Evolutionary conservation across 2,113 vertebrate species (phyloP), one percentile per base, ranked within the genome.

Genomic region (Acrocephalus arundinaceus): DNA sequence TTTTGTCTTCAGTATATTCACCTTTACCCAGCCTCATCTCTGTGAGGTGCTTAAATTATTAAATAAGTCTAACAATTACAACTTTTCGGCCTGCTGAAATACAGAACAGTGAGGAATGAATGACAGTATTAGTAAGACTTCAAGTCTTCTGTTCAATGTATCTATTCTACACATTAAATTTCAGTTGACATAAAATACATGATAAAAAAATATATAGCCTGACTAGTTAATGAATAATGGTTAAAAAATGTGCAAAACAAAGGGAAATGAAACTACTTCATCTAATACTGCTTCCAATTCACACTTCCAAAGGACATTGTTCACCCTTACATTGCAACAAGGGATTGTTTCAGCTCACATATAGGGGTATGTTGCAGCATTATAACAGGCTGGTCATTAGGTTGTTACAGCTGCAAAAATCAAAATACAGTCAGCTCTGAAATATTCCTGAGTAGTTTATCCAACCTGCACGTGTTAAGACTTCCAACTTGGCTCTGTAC

Each of bases 401-500:
- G 39, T 88, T 93, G 63, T 80, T 67, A 86, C 23, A 92, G 83
- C 59, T 86, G 89, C 43, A 89, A 55, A 81, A 89, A 70, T 86
- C 59, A 74, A 86, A 88, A 90, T 62, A 73, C 35, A 86, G 67
- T 66, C 55, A 93, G 28, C 33, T 81, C 61, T 78, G 57, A 93
- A 58, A 59, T 63, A 84, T 43, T 39, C 84, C 30, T 63, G 31
- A 73, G n/a, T 54, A 61, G 28, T 57, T 88, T 80, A 77, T 80
- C 59, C 61, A 89, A 39, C 43, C 11, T 55, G 37, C n/a, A 79
- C 0, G 1, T 20, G 14, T 77, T 55, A 89, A 81, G 51, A 43
- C 51, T 86, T 90, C 37, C 63, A 92, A 0, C 31, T 62, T 96
- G 85, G 39, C 54, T 81, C 51, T 51, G 37, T 45, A 45, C 17